Conservation (phyloP, 2,888 invertebrate genomes). For the Leptarthrus brevirostris region DNA sequence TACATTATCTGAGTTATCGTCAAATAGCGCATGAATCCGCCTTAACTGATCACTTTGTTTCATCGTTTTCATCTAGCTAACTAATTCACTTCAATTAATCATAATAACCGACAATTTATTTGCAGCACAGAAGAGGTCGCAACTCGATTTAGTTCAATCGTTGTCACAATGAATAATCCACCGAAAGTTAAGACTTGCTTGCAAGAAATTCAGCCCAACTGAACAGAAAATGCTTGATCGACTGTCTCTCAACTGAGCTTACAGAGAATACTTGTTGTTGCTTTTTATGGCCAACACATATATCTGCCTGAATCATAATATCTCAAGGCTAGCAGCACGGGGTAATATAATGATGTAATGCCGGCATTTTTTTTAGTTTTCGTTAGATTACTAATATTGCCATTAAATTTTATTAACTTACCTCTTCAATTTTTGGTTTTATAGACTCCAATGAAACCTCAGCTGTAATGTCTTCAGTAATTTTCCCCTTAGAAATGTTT, state of each 20-base stretch:
- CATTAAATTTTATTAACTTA: constrained; percentile 25
- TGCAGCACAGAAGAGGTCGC: background rate
- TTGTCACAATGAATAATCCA: constrained; percentile 9
- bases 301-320: constrained; percentile 30
- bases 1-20: constrained; percentile 48
- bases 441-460: background rate
- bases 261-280: constrained; percentile 29
- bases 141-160: constrained; percentile 1
- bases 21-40: constrained; percentile 55
- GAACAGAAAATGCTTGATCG: constrained; percentile 33
- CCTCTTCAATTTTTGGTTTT: constrained; percentile 28
- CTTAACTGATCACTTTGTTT: constrained; percentile 53
- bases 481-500: constrained; percentile 4
- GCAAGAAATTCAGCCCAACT: constrained; percentile 42
- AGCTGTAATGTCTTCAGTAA: background rate
- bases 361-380: constrained; percentile 30
- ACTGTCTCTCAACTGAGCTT: background rate
- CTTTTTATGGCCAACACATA: constrained; percentile 45
- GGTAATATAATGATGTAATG: constrained; percentile 37
- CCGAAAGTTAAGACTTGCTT: constrained; percentile 11
- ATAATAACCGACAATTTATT: constrained; percentile 1
- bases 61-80: constrained; percentile 20
- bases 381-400: background rate
- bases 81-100: constrained; percentile 20
- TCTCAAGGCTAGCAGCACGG: constrained; percentile 47